phyloP scores from a whole-genome alignment of 2,888 invertebrate species.

The Amiota mariae region DNA sequence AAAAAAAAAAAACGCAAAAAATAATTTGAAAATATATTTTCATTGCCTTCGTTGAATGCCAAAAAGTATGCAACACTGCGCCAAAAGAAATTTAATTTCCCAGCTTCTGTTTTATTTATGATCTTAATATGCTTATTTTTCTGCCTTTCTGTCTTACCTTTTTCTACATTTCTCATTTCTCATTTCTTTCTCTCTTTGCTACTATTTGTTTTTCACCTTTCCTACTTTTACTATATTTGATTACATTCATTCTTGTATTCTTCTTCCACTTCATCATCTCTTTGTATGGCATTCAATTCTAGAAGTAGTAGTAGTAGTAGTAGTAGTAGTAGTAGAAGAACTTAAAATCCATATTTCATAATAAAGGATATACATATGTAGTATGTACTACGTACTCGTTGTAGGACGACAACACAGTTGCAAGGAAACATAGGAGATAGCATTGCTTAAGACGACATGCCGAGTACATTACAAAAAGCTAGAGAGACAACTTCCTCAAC shows the following conservation, averaged over 20 bases:
- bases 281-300: too few relatives aligned
- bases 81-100: conserved; percentile 60
- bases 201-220: too few relatives aligned
- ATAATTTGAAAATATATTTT: neutral
- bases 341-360: too few relatives aligned
- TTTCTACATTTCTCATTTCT: too few relatives aligned
- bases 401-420: neutral
- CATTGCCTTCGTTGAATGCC: neutral
- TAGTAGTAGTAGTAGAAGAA: too few relatives aligned
- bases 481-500: conserved; percentile 30
- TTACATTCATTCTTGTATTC: too few relatives aligned
- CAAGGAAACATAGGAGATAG: neutral
- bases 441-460: conserved; percentile 10
- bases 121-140: conserved; percentile 66
- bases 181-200: neutral
- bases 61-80: neutral
- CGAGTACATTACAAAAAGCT: neutral
- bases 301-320: too few relatives aligned
- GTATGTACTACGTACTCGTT: too few relatives aligned
- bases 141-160: too few relatives aligned
- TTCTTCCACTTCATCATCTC: too few relatives aligned
- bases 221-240: too few relatives aligned
- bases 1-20: neutral
- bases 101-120: conserved; percentile 66
- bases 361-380: too few relatives aligned